Conservation (phyloP, 2,113 vertebrate genomes). For the Grammomys surdaster region DNA sequence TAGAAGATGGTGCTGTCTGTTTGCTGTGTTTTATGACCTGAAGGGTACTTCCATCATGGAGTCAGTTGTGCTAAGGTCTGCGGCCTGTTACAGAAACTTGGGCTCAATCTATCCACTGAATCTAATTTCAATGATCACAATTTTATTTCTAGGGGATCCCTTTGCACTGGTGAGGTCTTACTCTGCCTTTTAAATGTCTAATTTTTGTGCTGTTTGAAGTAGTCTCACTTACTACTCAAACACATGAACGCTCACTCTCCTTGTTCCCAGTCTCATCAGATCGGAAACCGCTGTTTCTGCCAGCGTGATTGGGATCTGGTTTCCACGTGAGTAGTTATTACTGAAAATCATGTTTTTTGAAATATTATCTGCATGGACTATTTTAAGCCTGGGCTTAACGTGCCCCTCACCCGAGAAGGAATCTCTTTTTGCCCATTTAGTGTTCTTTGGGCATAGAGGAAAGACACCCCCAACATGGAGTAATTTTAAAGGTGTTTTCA, state of each 20-base stretch:
- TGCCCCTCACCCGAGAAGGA: neutral
- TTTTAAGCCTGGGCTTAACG: neutral
- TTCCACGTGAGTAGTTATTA: neutral
- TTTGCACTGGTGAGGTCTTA: neutral
- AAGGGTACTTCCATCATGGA: neutral
- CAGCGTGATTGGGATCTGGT: neutral
- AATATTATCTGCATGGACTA: neutral
- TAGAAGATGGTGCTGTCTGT: neutral
- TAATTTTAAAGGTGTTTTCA: neutral
- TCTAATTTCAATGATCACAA: neutral
- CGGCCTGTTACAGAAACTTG: no score
- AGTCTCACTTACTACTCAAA: neutral
- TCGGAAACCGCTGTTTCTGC: neutral
- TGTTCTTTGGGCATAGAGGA: neutral
- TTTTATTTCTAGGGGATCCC: neutral
- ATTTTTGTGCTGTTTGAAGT: neutral
- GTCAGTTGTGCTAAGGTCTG: neutral
- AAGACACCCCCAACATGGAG: neutral
- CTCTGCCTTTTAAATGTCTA: neutral
- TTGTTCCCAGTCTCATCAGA: neutral
- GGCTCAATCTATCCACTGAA: neutral
- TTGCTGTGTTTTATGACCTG: neutral
- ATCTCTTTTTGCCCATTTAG: neutral
- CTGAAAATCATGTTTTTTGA: neutral
- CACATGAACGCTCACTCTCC: fast-evolving